Evolutionary conservation across 92 coral and sea anemone species (phyloP).

Genomic region (Zoanthus solanderi): DNA sequence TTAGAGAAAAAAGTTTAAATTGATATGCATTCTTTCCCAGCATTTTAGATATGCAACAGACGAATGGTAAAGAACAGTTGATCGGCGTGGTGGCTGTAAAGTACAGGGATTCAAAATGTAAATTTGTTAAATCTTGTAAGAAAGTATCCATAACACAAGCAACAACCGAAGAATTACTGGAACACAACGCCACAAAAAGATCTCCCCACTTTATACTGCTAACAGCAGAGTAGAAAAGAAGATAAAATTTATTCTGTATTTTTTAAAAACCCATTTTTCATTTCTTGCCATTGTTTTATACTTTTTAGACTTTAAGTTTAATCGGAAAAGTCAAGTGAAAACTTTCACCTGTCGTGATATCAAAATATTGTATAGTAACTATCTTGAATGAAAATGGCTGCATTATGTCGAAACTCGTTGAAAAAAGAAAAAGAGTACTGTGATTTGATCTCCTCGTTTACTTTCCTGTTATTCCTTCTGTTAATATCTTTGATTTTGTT

Average conservation of each 20-base stretch:
- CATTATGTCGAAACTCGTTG: not conserved
- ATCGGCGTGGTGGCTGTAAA: not conserved
- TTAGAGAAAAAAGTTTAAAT: not conserved
- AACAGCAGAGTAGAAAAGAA: not conserved
- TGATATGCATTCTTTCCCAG: not conserved
- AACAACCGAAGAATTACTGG: not conserved
- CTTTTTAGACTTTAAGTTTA: not conserved
- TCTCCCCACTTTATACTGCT: not conserved
- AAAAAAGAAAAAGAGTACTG: not conserved
- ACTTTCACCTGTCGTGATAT: not conserved
- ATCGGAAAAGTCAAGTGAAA: not conserved
- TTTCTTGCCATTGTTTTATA: conserved; percentile 4
- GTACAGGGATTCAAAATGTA: not conserved
- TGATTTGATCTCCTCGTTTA: not conserved
- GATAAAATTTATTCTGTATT: not conserved
- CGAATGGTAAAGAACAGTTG: not conserved
- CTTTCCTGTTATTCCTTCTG: not conserved
- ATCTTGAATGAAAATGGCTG: conserved; percentile 1
- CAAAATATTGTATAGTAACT: not conserved
- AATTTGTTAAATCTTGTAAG: not conserved
- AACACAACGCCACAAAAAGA: not conserved
- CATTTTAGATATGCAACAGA: not conserved
- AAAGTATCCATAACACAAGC: not conserved
- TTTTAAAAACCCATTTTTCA: not conserved
- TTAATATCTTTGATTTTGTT: not conserved